Percentiles rank a stretch among this genome's conserved stretches.
Conservation (phyloP, 2,888 invertebrate species). For the Leptinotarsa rubiginosa region DNA sequence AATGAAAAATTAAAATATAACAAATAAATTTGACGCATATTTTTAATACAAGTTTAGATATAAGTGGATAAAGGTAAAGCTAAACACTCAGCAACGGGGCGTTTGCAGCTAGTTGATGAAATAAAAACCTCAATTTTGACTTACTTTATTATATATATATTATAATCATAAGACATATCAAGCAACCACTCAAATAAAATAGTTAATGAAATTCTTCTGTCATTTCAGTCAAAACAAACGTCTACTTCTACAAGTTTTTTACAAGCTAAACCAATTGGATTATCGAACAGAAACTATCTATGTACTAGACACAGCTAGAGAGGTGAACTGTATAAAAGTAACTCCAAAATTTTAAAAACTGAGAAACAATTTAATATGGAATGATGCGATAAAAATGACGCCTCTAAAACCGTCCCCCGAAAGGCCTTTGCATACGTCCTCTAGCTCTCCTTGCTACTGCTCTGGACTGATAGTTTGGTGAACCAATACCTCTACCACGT, state of each 20-base stretch:
- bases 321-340: not conserved
- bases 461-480: conserved; percentile 55
- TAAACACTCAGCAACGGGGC: no score
- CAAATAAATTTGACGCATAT: no score
- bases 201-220: conserved; percentile 2
- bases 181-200: conserved; percentile 4
- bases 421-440: conserved; percentile 58
- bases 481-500: conserved; percentile 51
- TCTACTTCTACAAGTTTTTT: conserved; percentile 2
- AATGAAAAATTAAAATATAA: no score
- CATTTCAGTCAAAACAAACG: conserved; percentile 14
- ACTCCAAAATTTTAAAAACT: not conserved
- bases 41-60: no score
- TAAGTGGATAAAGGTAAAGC: no score
- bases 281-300: not conserved
- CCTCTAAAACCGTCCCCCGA: conserved; percentile 49
- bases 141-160: conserved; percentile 8
- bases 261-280: not conserved
- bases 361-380: conserved; percentile 18
- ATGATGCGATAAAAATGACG: not conserved
- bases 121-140: not conserved
- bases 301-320: not conserved
- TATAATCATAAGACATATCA: not conserved
- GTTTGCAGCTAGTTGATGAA: no score
- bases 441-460: conserved; percentile 58